Base-by-base conservation (phyloP, 2,797 vertebrate species). In the Eurystomus glaucurus region DNA sequence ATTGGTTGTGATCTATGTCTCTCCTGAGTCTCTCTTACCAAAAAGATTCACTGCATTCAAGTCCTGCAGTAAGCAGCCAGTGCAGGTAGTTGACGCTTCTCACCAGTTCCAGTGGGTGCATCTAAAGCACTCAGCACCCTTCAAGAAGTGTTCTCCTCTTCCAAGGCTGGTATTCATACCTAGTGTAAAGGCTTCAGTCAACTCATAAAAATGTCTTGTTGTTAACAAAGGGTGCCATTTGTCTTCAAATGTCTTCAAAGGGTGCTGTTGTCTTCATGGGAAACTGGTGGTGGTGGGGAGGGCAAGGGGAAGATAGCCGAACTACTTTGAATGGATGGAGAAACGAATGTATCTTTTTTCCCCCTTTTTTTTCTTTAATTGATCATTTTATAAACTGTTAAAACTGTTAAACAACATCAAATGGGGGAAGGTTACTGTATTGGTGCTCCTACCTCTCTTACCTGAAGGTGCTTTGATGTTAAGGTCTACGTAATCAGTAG, bases 401-500 rank as follows among this genome's bases (percentile, higher is more conserved):
- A 35, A 35, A 35, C 35, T 35, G 35, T 35, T 35, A 39, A 88
- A 51, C n/a, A 85, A 9, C 28, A 39, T 23, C 16, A 52, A 88
- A 66, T 45, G 13, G 88, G 78, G 51, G 45, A 88, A 86, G 35
- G 88, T 57, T 64, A 71, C 25, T 69, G 50, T 78, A 58, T 60
- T 74, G 11, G 15, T 90, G 37, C 61, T 83, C 33, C 85, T 96
- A 76, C 66, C 22, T 88, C 64, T 70, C 50, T 79, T 96, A 74
- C 33, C 52, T 13, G 6, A 92, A 98, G 54, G 45, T 95, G 58
- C 3, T 85, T 77, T 91, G 75, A 60, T 80, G 37, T 58, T 76
- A 77, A 95, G 96, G 77, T 93, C 89, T 86, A 29, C 14, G 23
- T 95, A 96, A 97, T 74, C 89, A 92, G 97, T 94, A 90, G 70